These are phyloP conservation scores for Cantharis lateralis DNA, from an alignment of 2,888 invertebrate species.

Conservation along the genomic window DNA sequence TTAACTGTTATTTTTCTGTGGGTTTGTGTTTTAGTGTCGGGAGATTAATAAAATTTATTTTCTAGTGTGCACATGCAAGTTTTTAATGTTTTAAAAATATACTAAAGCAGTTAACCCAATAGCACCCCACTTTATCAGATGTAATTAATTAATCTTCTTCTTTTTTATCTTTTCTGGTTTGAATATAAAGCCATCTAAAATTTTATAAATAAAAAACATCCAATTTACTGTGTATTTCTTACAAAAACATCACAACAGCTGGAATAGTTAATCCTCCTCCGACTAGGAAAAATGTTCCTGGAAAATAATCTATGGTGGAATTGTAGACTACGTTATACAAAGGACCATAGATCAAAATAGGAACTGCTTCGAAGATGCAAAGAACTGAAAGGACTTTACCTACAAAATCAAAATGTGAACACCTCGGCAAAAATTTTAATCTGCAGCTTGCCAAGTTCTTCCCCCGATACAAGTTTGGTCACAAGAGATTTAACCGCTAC, in stretches of 20 bases:
- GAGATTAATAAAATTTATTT: too few relatives aligned
- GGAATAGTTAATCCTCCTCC: constrained; percentile 43
- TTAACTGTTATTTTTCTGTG: too few relatives aligned
- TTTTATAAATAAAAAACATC: background rate
- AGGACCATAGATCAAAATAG: constrained; percentile 48
- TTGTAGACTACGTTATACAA: constrained; percentile 48
- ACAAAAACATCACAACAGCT: constrained; percentile 47
- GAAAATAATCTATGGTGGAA: constrained; percentile 42
- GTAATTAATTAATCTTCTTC: constrained; percentile 44
- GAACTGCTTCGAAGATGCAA: constrained; percentile 47
- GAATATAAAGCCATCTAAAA: constrained; percentile 54
- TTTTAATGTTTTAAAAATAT: too few relatives aligned
- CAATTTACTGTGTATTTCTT: constrained; percentile 28
- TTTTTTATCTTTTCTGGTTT: constrained; percentile 52
- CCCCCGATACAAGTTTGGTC: constrained; percentile 60
- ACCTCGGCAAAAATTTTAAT: too few relatives aligned
- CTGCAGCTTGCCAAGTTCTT: constrained; percentile 60
- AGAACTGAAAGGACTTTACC: constrained; percentile 58
- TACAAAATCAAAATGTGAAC: constrained; percentile 15
- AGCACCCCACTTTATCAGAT: too few relatives aligned
- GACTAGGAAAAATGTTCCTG: constrained; percentile 46
- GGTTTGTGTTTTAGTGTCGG: too few relatives aligned
- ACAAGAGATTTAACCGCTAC: constrained; percentile 64
- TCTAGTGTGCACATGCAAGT: too few relatives aligned
- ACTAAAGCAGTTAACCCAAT: too few relatives aligned